Evolutionary conservation across 2,888 invertebrate genomes (phyloP).

Genomic region (Oligia latruncula): DNA sequence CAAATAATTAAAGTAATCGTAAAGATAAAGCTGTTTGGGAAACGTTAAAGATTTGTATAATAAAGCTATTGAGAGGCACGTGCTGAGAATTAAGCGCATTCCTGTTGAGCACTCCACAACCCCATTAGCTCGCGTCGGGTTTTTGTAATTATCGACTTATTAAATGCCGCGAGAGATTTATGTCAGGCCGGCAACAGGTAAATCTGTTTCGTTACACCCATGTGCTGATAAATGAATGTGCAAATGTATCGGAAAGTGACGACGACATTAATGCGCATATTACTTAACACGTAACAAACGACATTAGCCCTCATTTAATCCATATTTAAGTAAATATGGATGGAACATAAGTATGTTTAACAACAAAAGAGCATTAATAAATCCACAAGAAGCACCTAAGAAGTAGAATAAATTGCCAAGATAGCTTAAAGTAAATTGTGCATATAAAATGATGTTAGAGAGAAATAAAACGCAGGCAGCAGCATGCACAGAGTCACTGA

Average conservation of each 20-base stretch:
- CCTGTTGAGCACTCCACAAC: constrained; percentile 68
- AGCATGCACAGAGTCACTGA: constrained; percentile 84
- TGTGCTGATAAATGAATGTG: constrained; percentile 70
- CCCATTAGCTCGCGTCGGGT: constrained; percentile 75
- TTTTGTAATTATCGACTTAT: constrained; percentile 85
- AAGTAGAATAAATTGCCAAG: constrained; percentile 62
- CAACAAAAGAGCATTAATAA: constrained; percentile 53
- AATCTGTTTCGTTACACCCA: constrained; percentile 76
- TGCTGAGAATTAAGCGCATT: constrained; percentile 80
- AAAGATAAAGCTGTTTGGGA: constrained; percentile 78
- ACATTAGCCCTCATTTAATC: constrained; percentile 28
- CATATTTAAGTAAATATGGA: constrained; percentile 24
- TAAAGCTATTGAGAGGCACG: constrained; percentile 84
- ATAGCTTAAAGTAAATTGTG: constrained; percentile 72
- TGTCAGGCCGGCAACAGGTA: constrained; percentile 74
- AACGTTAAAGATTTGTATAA: constrained; percentile 83
- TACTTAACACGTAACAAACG: constrained; percentile 43
- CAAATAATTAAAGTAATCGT: constrained; percentile 84
- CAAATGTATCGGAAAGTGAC: constrained; percentile 66
- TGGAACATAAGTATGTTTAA: constrained; percentile 26
- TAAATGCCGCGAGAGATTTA: constrained; percentile 82
- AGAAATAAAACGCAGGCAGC: constrained; percentile 75
- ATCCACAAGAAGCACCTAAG: constrained; percentile 51
- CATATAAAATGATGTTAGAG: constrained; percentile 74
- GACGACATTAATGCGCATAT: constrained; percentile 37